These are phyloP conservation scores for Drosophila kikkawai DNA, from an alignment of 1,140 invertebrate genomes.

Conservation along the genomic window DNA sequence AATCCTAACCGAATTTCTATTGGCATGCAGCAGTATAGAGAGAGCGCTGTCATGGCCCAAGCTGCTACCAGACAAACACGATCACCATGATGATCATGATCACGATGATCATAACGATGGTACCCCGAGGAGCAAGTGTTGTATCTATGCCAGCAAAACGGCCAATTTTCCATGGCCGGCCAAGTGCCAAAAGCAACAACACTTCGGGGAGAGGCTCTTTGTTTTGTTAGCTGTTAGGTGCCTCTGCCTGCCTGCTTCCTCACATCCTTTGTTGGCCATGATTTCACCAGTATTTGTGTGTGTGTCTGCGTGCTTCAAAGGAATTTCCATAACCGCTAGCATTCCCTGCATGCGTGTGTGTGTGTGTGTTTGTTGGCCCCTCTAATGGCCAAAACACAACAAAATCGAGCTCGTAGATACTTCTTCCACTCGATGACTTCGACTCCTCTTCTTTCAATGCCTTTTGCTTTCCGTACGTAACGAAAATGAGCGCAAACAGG, in stretches of 20 bases:
- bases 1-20: constrained; percentile 56
- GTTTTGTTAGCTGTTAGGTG: constrained; percentile 43
- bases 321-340: constrained; percentile 83
- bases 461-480: constrained; percentile 81
- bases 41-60: constrained; percentile 57
- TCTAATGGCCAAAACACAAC: constrained; percentile 69
- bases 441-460: constrained; percentile 58
- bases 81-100: constrained; percentile 23
- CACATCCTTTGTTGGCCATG: constrained; percentile 29
- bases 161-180: constrained; percentile 66
- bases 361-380: constrained; percentile 32
- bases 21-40: constrained; percentile 49
- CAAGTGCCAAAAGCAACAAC: constrained; percentile 63
- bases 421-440: constrained; percentile 23
- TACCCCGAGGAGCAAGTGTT: constrained; percentile 63
- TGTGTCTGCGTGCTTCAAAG: constrained; percentile 61
- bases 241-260: constrained; percentile 49
- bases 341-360: constrained; percentile 55
- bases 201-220: constrained; percentile 53
- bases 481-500: constrained; percentile 75
- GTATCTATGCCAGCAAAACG: constrained; percentile 61
- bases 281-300: constrained; percentile 5
- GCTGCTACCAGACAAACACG: constrained; percentile 46
- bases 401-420: constrained; percentile 32
- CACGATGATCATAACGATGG: constrained; percentile 45